Evolutionary conservation across 2,113 vertebrate genomes (phyloP).

Genomic region (Todiramphus chloris): DNA sequence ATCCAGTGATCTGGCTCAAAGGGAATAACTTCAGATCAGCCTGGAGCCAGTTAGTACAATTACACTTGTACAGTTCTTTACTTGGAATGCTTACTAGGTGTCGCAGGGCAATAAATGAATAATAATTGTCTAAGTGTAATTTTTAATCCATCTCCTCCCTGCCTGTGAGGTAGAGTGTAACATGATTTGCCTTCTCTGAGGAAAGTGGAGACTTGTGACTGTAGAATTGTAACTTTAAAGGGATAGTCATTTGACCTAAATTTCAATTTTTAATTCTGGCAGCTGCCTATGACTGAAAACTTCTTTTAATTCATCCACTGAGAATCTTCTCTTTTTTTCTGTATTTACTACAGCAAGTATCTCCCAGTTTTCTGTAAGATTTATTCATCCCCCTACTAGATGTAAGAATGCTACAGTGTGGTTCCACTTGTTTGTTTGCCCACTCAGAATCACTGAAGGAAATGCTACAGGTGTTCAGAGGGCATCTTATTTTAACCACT

Average conservation of each 20-base stretch:
- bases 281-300: neutral
- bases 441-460: neutral
- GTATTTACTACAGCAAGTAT: neutral
- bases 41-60: slow-evolving; percentile 10
- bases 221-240: neutral
- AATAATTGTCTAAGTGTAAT: neutral
- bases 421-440: neutral
- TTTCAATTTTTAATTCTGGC: neutral
- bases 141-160: neutral
- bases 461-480: neutral
- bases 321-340: neutral
- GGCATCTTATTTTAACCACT: neutral
- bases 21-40: neutral
- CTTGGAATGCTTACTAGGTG: neutral
- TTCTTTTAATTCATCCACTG: neutral
- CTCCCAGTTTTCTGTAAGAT: neutral
- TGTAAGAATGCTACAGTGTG: neutral
- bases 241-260: neutral
- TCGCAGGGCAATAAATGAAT: neutral
- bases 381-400: neutral
- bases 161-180: neutral
- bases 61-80: slow-evolving; percentile 9
- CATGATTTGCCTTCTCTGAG: neutral
- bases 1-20: neutral
- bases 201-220: neutral